Percentiles rank a stretch among this genome's conserved stretches.
Conservation (phyloP, 1,140 invertebrate species). For the Zaprionus kolodkinae region DNA sequence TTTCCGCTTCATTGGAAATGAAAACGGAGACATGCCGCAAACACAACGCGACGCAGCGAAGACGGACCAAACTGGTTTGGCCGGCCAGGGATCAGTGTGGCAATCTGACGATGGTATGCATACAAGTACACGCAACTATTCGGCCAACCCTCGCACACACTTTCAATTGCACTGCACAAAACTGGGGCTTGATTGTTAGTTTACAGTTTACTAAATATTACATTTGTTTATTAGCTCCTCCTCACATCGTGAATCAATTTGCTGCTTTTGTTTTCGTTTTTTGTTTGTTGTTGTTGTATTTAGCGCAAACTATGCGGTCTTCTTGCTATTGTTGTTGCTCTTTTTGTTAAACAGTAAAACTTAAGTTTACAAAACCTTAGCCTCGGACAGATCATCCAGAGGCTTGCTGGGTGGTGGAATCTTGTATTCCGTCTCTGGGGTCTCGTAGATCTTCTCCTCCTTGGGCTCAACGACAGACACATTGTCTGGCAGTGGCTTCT, state of each 20-base stretch:
- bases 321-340: slow-evolving; percentile 46
- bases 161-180: slow-evolving; percentile 58
- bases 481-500: slow-evolving; percentile 98
- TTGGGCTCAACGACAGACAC: slow-evolving; percentile 98
- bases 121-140: slow-evolving; percentile 27
- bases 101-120: not conserved
- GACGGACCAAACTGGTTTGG: slow-evolving; percentile 51
- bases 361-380: slow-evolving; percentile 81
- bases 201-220: slow-evolving; percentile 50
- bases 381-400: slow-evolving; percentile 74
- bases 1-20: slow-evolving; percentile 75
- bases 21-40: slow-evolving; percentile 34
- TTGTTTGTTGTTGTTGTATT: slow-evolving; percentile 69
- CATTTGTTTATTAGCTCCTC: slow-evolving; percentile 49
- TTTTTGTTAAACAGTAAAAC: slow-evolving; percentile 71
- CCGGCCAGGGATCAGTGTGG: not conserved
- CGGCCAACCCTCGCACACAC: slow-evolving; percentile 46
- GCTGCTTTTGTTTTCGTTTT: slow-evolving; percentile 42
- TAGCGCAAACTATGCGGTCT: slow-evolving; percentile 55
- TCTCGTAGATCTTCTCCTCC: slow-evolving; percentile 88
- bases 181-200: slow-evolving; percentile 17
- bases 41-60: slow-evolving; percentile 1
- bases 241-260: slow-evolving; percentile 64
- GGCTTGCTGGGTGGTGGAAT: slow-evolving; percentile 79
- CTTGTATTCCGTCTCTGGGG: slow-evolving; percentile 84